A percentile compares a stretch with the other conserved stretches of the same genome.
phyloP scores from a whole-genome alignment of 2,113 vertebrate genomes.

The Pygoscelis adeliae region DNA sequence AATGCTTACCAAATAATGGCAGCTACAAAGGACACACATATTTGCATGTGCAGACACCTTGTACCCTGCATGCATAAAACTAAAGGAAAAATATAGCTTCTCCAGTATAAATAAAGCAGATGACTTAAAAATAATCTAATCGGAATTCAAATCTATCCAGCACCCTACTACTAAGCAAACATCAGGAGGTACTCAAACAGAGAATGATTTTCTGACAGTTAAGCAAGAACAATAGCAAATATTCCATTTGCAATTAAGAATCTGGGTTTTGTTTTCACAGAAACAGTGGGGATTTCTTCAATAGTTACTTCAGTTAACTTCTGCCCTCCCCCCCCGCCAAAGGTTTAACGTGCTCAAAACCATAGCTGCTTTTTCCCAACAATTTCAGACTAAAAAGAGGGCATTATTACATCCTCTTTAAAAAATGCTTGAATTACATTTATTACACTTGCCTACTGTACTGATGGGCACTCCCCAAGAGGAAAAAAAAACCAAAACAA shows the following conservation, averaged over 20 bases:
- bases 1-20: not conserved
- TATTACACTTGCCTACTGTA: not conserved
- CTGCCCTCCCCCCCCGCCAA: not conserved
- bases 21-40: not conserved
- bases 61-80: not conserved
- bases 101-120: not conserved
- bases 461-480: not conserved
- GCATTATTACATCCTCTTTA: not conserved
- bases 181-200: not conserved
- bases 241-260: slow-evolving; percentile 32
- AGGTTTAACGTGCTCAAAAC: not conserved
- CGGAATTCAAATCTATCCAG: not conserved
- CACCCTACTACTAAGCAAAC: not conserved
- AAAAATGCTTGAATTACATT: not conserved
- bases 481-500: not conserved
- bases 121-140: not conserved
- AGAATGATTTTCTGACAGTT: slow-evolving; percentile 39
- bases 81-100: not conserved
- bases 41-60: not conserved
- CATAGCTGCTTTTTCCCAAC: not conserved
- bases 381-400: not conserved
- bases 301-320: not conserved
- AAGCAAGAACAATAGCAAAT: slow-evolving; percentile 52
- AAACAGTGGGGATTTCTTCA: slow-evolving; percentile 18
- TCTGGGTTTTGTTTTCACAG: slow-evolving; percentile 7